Percentiles rank a stretch among this genome's conserved stretches.
phyloP scores from a whole-genome alignment of 2,888 invertebrate genomes.

The Sycophila texana region DNA sequence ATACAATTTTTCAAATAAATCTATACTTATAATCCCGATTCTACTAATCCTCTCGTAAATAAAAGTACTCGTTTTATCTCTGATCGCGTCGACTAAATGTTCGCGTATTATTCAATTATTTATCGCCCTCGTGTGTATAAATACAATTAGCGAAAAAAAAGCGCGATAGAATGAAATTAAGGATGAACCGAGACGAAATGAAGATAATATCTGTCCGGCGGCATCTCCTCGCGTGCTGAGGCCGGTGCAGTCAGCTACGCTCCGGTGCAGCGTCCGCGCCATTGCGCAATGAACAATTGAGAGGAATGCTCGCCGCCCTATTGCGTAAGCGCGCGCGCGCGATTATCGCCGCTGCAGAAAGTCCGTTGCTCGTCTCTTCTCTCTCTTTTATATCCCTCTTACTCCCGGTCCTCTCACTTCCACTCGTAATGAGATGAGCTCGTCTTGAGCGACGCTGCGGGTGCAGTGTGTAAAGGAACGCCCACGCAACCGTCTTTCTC shows the following conservation, averaged over 20 bases:
- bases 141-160: background rate
- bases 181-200: background rate
- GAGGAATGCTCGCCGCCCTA: slow-evolving; percentile 23
- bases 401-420: background rate
- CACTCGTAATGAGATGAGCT: slow-evolving; percentile 24
- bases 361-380: background rate
- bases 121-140: background rate
- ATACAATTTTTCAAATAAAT: too few species aligned
- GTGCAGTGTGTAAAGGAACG: slow-evolving; percentile 3
- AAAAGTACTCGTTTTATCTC: too few species aligned
- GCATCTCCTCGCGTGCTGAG: too few species aligned
- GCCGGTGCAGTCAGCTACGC: background rate
- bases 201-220: too few species aligned
- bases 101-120: background rate
- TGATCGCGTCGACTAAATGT: background rate
- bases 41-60: too few species aligned
- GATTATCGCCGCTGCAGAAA: slow-evolving; percentile 27
- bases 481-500: background rate
- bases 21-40: too few species aligned
- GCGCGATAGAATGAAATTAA: background rate
- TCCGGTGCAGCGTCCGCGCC: background rate
- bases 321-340: slow-evolving; percentile 12
- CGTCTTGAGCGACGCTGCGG: slow-evolving; percentile 28
- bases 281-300: slow-evolving; percentile 46
- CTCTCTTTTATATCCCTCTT: slow-evolving; percentile 12